Evolutionary conservation across 1,140 invertebrate species (phyloP).

Genomic region (Megathymus violae): DNA sequence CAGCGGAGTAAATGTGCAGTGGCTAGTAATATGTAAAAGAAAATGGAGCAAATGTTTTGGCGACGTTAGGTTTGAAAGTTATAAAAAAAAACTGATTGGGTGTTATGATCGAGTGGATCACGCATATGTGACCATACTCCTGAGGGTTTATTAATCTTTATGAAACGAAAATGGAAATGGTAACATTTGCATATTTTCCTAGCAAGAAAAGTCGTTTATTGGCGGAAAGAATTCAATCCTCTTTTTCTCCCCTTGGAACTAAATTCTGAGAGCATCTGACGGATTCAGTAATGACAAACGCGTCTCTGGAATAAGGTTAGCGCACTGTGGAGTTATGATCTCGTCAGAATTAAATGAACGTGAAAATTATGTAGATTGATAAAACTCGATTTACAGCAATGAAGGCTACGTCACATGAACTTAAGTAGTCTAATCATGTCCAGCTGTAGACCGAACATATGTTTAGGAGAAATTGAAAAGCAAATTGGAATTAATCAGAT

Average conservation of each 20-base stretch:
- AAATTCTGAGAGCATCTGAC: background rate
- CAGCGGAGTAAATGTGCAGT: no score
- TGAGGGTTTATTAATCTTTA: slow-evolving; percentile 1
- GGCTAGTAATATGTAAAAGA: background rate
- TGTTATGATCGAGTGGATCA: slow-evolving; percentile 3
- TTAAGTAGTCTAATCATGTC: background rate
- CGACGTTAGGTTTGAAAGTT: background rate
- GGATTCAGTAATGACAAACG: slow-evolving; percentile 5
- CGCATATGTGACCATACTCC: slow-evolving; percentile 10
- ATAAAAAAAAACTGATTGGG: background rate
- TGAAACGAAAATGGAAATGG: slow-evolving; percentile 13
- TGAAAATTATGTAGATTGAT: slow-evolving; percentile 1
- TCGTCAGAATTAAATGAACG: background rate
- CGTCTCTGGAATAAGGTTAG: background rate
- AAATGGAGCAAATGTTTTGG: slow-evolving; percentile 1
- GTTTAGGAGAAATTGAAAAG: background rate
- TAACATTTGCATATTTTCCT: slow-evolving; percentile 2
- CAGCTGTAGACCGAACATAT: background rate
- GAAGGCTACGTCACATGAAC: background rate
- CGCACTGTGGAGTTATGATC: background rate
- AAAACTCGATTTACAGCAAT: background rate
- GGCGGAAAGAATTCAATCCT: slow-evolving; percentile 1
- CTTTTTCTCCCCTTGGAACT: background rate
- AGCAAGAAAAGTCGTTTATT: slow-evolving; percentile 19
- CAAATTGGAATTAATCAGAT: no score